Percentiles rank a stretch among this genome's conserved stretches.
phyloP scores from a whole-genome alignment of 2,888 invertebrate genomes.

The Cerceris ruficornis region DNA sequence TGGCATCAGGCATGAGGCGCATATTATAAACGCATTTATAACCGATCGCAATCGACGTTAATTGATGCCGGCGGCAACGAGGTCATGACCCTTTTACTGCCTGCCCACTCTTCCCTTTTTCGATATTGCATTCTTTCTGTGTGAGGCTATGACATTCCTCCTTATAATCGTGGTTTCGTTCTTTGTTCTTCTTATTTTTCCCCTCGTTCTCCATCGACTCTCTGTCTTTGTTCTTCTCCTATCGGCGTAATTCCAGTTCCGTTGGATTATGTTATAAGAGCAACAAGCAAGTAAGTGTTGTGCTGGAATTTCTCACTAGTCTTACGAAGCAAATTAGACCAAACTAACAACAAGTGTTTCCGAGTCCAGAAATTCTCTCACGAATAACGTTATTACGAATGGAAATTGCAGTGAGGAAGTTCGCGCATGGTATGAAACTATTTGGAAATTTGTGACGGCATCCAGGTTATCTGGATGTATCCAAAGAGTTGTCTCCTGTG shows the following conservation, averaged over 20 bases:
- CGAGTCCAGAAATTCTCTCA: no score
- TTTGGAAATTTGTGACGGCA: no score
- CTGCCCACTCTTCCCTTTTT: conserved; percentile 5
- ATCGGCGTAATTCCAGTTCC: no score
- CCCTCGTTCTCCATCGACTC: not conserved
- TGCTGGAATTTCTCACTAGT: not conserved
- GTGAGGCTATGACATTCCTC: not conserved
- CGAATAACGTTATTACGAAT: no score
- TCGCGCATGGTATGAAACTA: no score
- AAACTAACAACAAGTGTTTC: no score
- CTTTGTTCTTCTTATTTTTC: not conserved
- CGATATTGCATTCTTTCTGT: conserved; percentile 25
- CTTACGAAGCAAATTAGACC: no score
- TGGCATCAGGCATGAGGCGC: conserved; percentile 57
- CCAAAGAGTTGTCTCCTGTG: no score
- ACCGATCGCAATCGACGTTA: conserved; percentile 70
- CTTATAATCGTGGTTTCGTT: not conserved
- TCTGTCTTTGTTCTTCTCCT: not conserved
- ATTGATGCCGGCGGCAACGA: conserved; percentile 55
- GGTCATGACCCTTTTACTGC: conserved; percentile 19
- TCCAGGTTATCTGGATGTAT: no score
- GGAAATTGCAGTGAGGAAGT: no score
- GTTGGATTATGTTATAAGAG: no score
- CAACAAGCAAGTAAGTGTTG: no score
- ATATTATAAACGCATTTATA: conserved; percentile 68